A percentile compares a stretch with the other conserved stretches of the same genome.
Conservation (phyloP, 2,113 vertebrate genomes). For the Hippolais icterina region DNA sequence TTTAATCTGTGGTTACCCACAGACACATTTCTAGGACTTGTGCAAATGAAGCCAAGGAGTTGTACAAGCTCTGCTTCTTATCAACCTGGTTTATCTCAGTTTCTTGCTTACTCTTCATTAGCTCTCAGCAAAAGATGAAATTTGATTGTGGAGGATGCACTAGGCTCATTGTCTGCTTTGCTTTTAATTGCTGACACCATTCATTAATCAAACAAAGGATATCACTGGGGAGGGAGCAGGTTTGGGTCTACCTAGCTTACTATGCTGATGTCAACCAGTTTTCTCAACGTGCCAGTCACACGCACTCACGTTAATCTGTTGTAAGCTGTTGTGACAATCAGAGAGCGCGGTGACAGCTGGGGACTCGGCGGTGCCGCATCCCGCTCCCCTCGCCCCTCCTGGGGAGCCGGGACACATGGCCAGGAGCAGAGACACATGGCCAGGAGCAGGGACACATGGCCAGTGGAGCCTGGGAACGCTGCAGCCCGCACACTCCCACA, state of each 20-base stretch:
- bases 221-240: neutral
- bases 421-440: neutral
- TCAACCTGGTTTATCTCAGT: slow-evolving; percentile 38
- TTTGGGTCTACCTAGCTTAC: slow-evolving; percentile 23
- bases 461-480: slow-evolving; percentile 73
- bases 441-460: slow-evolving; percentile 22
- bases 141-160: slow-evolving; percentile 4
- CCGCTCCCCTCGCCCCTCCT: neutral
- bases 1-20: neutral
- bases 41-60: neutral
- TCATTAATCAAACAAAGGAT: slow-evolving; percentile 64
- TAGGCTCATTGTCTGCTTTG: neutral
- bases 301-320: neutral
- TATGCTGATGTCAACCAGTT: neutral
- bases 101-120: slow-evolving; percentile 59
- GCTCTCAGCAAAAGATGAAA: slow-evolving; percentile 38
- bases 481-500: slow-evolving; percentile 65
- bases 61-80: slow-evolving; percentile 1
- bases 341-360: slow-evolving; percentile 33
- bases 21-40: slow-evolving; percentile 9
- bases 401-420: slow-evolving; percentile 4
- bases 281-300: slow-evolving; percentile 31
- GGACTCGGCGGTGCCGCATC: neutral
- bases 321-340: slow-evolving; percentile 24
- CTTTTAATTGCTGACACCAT: slow-evolving; percentile 27